Evolutionary conservation across 2,113 vertebrate species (phyloP), one percentile per base, ranked within the genome.

Genomic region (Charina bottae): DNA sequence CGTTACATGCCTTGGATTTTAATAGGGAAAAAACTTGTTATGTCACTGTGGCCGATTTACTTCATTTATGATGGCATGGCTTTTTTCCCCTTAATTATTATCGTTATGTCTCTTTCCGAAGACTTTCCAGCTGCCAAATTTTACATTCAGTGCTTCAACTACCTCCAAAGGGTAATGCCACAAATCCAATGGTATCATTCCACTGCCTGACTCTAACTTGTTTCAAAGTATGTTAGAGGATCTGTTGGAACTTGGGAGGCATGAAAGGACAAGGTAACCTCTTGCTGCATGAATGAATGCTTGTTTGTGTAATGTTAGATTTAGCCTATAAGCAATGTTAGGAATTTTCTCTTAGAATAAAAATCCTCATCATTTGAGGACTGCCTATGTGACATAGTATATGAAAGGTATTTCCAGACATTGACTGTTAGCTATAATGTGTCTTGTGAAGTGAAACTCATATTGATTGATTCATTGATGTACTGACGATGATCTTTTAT

Each of bases 21-120:
- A 88, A 90, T 91, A 2, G 93, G 15, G 21, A 6, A 15, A 90
- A 26, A 94, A 94, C 87, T 17, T 85, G 62, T 87, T 90, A 87
- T 94, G 85, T 83, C 92, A 87, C 68, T 92, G 64, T 95, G 85
- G 46, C 42, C 93, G 90, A 93, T 94, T 95, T 95, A 95, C 92
- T 96, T 93, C 86, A 94, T 2, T 92, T 8, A 92, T 2, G 3
- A 90, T 0, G 0, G 15, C 89, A 91, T 19, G 93, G 96, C 68
- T 86, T 72, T 91, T 93, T 58, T 85, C 92, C 7, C 56, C 42
- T 42, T 88, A 54, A 94, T 94, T 26, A 28, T 87, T 94, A 96
- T 90, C 96, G 11, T 95, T 94, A 93, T 93, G 78, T 96, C 72
- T 64, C 85, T 91, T 93, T 95, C 49, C 93, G 96, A 93, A 90